phyloP scores from a whole-genome alignment of 2,888 invertebrate species.

The Platypus cylindrus region DNA sequence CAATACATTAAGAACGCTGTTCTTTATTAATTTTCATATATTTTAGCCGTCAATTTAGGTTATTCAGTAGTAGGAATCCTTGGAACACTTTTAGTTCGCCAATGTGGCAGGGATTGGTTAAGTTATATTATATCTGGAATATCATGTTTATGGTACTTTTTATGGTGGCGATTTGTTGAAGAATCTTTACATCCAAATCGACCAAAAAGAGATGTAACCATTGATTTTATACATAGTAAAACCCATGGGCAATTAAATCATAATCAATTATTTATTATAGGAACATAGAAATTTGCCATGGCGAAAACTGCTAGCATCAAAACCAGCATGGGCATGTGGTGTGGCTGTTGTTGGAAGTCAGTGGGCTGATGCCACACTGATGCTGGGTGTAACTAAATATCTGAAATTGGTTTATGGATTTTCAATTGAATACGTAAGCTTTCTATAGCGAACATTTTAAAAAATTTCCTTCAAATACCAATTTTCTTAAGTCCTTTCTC shows the following conservation, averaged over 20 bases:
- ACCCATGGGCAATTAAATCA: background rate
- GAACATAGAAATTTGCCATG: constrained; percentile 38
- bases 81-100: constrained; percentile 40
- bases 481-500: no score
- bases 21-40: background rate
- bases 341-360: constrained; percentile 46
- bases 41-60: constrained; percentile 42
- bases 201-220: constrained; percentile 33
- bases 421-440: constrained; percentile 41
- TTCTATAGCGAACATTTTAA: no score
- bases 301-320: constrained; percentile 40
- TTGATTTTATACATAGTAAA: background rate
- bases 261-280: no score
- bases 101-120: constrained; percentile 40
- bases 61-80: constrained; percentile 43
- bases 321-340: constrained; percentile 46
- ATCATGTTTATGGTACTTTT: constrained; percentile 41
- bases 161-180: constrained; percentile 44
- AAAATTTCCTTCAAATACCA: no score
- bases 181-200: constrained; percentile 38
- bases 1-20: background rate
- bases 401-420: constrained; percentile 46
- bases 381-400: constrained; percentile 45
- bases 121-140: constrained; percentile 39
- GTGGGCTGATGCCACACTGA: constrained; percentile 46